phyloP scores from a whole-genome alignment of 2,113 vertebrate species.

The Pollimyrus isidori region DNA sequence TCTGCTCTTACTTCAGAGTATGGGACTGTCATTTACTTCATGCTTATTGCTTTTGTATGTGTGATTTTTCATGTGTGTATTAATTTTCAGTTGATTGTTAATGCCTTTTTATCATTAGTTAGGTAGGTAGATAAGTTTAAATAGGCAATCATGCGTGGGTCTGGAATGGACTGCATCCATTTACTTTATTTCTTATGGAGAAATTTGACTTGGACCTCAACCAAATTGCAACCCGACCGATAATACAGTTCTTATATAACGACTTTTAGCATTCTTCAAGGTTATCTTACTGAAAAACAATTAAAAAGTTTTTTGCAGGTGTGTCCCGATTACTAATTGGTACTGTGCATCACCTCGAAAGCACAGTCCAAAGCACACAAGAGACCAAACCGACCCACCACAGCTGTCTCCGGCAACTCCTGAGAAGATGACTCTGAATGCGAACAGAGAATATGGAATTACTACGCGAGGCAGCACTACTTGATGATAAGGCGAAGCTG shows the following conservation, averaged over 20 bases:
- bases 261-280: no score
- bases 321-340: neutral
- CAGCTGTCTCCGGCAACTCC: neutral
- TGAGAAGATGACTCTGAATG: neutral
- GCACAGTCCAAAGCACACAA: neutral
- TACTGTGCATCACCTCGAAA: neutral
- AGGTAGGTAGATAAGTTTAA: no score
- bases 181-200: no score
- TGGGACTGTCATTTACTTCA: no score
- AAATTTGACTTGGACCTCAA: no score
- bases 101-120: no score
- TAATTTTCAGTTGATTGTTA: no score
- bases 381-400: neutral
- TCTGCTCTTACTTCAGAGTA: no score
- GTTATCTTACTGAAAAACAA: neutral
- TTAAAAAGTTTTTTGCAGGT: neutral
- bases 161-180: no score
- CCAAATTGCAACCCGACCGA: neutral
- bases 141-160: no score
- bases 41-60: no score
- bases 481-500: neutral
- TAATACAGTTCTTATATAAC: neutral
- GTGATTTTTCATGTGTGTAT: no score
- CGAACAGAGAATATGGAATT: neutral
- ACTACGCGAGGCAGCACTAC: neutral